Evolutionary conservation across 1,140 invertebrate genomes (phyloP), one percentile per base, ranked within the genome.

Genomic region (Euwallacea fornicatus): DNA sequence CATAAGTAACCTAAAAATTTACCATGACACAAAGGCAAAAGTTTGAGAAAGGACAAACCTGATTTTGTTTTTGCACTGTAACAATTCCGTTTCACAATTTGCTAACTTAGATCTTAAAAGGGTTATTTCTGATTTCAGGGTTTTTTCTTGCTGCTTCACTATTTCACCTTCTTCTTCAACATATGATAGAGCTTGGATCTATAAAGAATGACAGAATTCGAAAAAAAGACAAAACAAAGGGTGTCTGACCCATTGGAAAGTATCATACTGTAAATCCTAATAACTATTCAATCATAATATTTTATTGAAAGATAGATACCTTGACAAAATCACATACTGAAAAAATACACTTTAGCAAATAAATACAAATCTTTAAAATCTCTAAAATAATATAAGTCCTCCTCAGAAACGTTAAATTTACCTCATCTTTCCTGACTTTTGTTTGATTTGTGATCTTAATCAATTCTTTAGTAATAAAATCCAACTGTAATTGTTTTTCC

Each of bases 51-150:
- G 21, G 4, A 4, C 21, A 33, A 33, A 89, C 82, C 91, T 87
- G 74, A 93, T 94, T 83, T 93, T 94, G 79, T 92, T 95, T 84
- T 93, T 93, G 81, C 93, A 95, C 74, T 95, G 91, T 68, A 93
- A 80, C 61, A 96, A 81, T 82, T 96, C 93, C 0, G 91, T 93
- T 83, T 96, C 93, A 79, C 93, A 94, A 81, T 94, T 93, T 0
- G 90, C 90, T 63, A 96, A 81, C 79, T 95, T 94, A 0, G 91
- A 93, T 69, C 92, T 84, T 44, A 95, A 83, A 53, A 93, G 81
- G 0, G 91, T 91, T 72, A 95, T 89, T 84, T 96, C 93, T 0
- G 91, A 93, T 78, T 93, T 92, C 0, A 95, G 79, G 0, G 91
- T 93, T 82, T 93, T 93, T 78, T 94, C 93, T 80, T 93, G 91